Conservation (phyloP, 2,797 vertebrate species). For the Pangasius larnaudii region DNA sequence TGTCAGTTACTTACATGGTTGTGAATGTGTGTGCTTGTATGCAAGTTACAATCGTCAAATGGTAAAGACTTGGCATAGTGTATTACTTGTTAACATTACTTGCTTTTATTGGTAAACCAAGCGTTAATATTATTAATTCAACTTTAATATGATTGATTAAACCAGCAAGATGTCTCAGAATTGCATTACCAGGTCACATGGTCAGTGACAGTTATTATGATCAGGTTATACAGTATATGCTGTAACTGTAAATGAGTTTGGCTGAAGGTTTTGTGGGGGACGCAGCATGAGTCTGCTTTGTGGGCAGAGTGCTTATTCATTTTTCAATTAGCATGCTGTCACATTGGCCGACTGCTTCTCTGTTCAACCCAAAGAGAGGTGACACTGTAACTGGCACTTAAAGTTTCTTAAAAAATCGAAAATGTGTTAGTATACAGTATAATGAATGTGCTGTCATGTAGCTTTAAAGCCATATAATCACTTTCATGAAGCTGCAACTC, state of each 20-base stretch:
- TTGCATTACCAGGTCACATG: background rate
- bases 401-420: background rate
- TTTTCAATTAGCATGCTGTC: slow-evolving; percentile 14
- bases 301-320: slow-evolving; percentile 5
- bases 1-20: background rate
- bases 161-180: background rate
- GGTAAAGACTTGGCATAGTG: background rate
- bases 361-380: slow-evolving; percentile 13
- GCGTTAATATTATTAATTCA: background rate
- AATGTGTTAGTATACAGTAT: background rate
- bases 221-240: background rate
- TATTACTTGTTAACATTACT: background rate
- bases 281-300: background rate
- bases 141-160: background rate
- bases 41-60: background rate
- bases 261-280: background rate
- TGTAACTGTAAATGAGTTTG: background rate
- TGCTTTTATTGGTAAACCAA: background rate
- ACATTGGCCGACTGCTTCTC: background rate
- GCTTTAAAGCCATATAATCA: background rate
- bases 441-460: background rate
- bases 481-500: background rate
- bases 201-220: background rate
- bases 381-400: background rate
- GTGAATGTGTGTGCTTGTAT: background rate